Base-by-base conservation (phyloP, 2,888 invertebrate species). In the Oxycera nigricornis region DNA sequence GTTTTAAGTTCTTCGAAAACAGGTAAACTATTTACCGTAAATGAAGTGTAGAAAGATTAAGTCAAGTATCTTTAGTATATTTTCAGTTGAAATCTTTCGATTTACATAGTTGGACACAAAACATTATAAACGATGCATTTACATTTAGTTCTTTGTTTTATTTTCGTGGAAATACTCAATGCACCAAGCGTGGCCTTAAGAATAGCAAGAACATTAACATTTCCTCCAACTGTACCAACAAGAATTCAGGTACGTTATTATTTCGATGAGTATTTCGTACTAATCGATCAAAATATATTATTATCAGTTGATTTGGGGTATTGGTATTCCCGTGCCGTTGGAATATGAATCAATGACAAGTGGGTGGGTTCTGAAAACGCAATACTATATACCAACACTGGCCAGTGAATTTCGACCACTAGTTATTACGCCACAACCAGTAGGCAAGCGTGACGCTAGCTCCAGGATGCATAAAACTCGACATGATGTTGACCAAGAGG, bases 211-310 rank as follows among this genome's bases (percentile, higher is more conserved):
- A 26, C 79, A 76, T 77, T 85, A 9, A 78, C 83, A 31, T 84
- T 80, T 77, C 85, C 85, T 17, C 79, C 81, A 4, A 82, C 85
- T 1, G 78, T 82, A 0, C 85, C 85, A 20, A 85, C 86, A 0
- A 80, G 85, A 46, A 77, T 81, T 1, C 81, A 82, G 82, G 85
- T 84, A 76, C 22, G 1, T 62, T 28, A 24, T 22, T 35, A 20
- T 46, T 52, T 55, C 28, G 4, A 24, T 24, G 17, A 52, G 14
- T 17, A 30, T 65, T 30, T 61, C n/a, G 14, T 39, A 52, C 46
- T 9, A 24, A 26, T 22, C 52, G 24, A 35, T 11, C 35, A 35
- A 11, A 35, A 6, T 7, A 35, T 28, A 68, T 24, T 17, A 4
- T 26, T 72, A 39, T 57, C 39, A 73, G 67, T 35, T 75, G 2